Evolutionary conservation across 2,113 vertebrate genomes (phyloP), one percentile per base, ranked within the genome.

Genomic region (Catharus fuscescens): DNA sequence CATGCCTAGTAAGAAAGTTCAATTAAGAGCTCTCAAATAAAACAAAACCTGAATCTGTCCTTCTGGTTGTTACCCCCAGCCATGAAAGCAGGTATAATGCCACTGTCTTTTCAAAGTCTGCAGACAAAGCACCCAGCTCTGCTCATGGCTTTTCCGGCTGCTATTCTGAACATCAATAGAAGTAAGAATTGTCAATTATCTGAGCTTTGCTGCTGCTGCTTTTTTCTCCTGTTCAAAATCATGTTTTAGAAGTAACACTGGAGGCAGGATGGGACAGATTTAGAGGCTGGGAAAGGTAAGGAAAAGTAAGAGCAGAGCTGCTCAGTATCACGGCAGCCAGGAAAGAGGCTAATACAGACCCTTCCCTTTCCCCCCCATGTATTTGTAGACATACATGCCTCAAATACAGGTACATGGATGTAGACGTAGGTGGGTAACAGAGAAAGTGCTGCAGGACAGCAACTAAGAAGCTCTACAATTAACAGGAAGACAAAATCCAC

Each of bases 191-290:
- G 86, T 31, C 86, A 93, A 59, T 92, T 92, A 83, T 90, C 29
- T n/a, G 34, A 88, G 88, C 60, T 92, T 82, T 88, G 28, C 86
- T 92, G 53, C 54, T 77, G 57, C 56, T 44, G 64, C 64, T 80
- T 93, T 92, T 91, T 62, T 88, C 52, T 93, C 34, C 69, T 53
- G 50, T 32, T 87, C 60, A 84, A 88, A 96, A 95, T 25, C 9
- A 5, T 52, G 14, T 24, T 88, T 92, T 52, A 88, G 60, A 93
- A 92, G 32, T 83, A 95, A 83, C 67, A 64, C 85, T 80, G 81
- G 52, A 96, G 88, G 94, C 88, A 93, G 34, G 50, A 52, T 47
- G 23, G 48, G 60, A 88, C 42, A 69, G 67, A 84, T 70, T 90
- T 60, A 85, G 61, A 92, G 45, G 53, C 8, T 91, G 60, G n/a